Evolutionary conservation across 2,888 invertebrate genomes (phyloP).

Genomic region (Athalia rosae): DNA sequence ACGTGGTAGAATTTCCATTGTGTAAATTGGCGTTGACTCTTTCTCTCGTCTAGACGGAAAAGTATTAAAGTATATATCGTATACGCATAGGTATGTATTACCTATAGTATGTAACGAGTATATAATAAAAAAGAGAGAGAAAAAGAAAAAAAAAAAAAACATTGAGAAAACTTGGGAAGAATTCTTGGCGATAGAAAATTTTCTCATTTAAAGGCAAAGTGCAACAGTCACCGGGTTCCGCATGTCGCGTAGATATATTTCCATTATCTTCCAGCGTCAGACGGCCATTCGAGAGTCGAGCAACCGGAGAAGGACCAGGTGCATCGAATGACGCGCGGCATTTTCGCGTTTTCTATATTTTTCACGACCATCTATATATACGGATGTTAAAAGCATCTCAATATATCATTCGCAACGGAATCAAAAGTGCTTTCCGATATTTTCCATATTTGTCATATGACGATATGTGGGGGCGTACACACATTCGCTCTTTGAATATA

Average conservation of each 20-base stretch:
- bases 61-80: background rate
- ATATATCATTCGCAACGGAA: constrained; percentile 1
- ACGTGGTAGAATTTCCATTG: constrained; percentile 18
- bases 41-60: constrained; percentile 33
- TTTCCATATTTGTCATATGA: too few relatives aligned
- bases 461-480: too few relatives aligned
- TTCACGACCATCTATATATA: background rate
- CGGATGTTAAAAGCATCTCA: constrained; percentile 15
- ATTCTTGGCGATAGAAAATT: background rate
- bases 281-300: background rate
- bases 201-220: constrained; percentile 17
- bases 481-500: too few relatives aligned
- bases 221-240: constrained; percentile 6
- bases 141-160: too few relatives aligned
- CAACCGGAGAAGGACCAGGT: constrained; percentile 11
- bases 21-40: constrained; percentile 32
- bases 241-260: background rate
- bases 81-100: too few relatives aligned
- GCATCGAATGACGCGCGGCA: constrained; percentile 12
- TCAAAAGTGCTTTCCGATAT: background rate
- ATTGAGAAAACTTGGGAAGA: background rate
- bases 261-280: background rate
- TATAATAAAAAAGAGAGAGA: constrained; percentile 8
- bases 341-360: background rate
- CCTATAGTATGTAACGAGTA: background rate